A percentile compares a stretch with the other conserved stretches of the same genome.
Conservation (phyloP, 2,888 invertebrate genomes). For the Meliscaeva auricollis region DNA sequence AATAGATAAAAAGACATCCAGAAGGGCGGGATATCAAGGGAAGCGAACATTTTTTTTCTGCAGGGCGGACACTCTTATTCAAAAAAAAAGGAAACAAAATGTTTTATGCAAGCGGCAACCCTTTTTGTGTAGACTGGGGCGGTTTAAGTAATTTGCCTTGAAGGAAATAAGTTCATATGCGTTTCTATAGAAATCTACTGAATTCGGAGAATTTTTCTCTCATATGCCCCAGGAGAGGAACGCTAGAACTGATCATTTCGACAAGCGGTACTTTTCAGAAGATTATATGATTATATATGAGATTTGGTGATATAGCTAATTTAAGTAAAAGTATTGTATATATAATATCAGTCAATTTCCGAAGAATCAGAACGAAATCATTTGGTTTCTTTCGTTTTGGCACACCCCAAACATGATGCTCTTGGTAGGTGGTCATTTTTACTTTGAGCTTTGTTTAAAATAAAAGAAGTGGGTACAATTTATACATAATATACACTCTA, state of each 20-base stretch:
- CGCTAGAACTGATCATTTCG: background rate
- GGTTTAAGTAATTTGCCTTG: conserved; percentile 37
- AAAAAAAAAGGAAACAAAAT: background rate
- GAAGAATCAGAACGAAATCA: background rate
- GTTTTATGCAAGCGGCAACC: conserved; percentile 63
- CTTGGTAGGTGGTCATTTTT: too few species aligned
- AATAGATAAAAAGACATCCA: conserved; percentile 19
- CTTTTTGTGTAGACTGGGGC: conserved; percentile 64
- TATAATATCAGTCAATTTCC: background rate
- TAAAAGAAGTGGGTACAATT: too few species aligned
- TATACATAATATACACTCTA: too few species aligned
- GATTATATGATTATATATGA: background rate
- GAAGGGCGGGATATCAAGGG: conserved; percentile 42
- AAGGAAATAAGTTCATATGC: conserved; percentile 21
- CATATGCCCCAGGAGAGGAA: background rate
- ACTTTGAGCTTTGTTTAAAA: too few species aligned
- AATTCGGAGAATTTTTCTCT: conserved; percentile 53
- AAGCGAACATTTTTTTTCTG: conserved; percentile 47
- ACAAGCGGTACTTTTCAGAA: background rate
- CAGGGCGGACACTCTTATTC: conserved; percentile 64
- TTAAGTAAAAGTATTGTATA: too few species aligned
- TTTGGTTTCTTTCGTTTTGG: background rate
- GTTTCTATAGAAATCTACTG: conserved; percentile 63
- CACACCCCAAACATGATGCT: too few species aligned
- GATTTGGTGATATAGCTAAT: background rate